Evolutionary conservation across 1,140 invertebrate species (phyloP), one percentile per base, ranked within the genome.

Genomic region (Thaumetopoea pityocampa): DNA sequence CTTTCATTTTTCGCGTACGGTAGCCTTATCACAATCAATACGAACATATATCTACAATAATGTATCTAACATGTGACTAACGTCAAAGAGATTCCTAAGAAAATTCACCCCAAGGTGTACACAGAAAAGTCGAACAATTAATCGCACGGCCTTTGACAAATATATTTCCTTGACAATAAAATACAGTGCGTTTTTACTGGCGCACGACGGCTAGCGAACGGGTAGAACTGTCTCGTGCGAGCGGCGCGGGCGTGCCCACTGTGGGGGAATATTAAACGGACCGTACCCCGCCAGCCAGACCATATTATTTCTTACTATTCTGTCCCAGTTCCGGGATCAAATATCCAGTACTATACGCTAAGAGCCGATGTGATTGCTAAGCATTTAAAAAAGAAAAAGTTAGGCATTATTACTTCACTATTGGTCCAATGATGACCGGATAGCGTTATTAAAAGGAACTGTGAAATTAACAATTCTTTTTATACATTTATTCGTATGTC

Each of bases 151-250:
- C 54, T 74, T 68, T 72, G 67, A 70, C 66, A 78, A 72, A 77
- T 74, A 77, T 70, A 71, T 73, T 70, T 77, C 59, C 54, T 69
- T 64, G 65, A 73, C 63, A 69, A 77, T 80, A 71, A 80, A 78
- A 71, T 78, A 73, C 70, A 63, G 36, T 43, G 59, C 63, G 65
- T 73, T 78, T 73, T 71, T 78, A 73, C 58, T 60, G 56, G 57
- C 63, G 30, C 41, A 46, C 51, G 46, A 54, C 42, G 60, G 45
- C 62, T 59, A 51, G 63, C 51, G 52, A 69, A 56, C 61, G 65
- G 54, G 57, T 57, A 65, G 62, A 73, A 53, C 71, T 67, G 74
- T 74, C 74, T 65, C 59, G 48, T 28, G 45, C 70, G 67, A 70
- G 37, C 51, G 61, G 59, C 66, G 64, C 65, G 59, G 61, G 59